Evolutionary conservation across 2,113 vertebrate species (phyloP), one percentile per base, ranked within the genome.

Genomic region (Phycodurus eques): DNA sequence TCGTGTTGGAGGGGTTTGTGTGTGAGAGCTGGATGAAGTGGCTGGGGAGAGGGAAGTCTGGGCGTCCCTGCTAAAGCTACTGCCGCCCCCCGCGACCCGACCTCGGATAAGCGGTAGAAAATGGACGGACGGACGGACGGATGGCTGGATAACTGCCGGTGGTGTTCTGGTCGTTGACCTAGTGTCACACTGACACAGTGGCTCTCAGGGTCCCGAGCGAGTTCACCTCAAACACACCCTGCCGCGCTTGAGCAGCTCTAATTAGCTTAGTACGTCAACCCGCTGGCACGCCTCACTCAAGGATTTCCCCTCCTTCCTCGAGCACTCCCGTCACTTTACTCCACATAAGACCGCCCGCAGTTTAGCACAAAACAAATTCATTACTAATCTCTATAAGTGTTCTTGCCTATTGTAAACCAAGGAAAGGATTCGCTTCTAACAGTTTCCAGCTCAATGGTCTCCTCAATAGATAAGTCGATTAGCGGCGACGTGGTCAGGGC

Each of bases 211-310:
- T n/a, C 46, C 78, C 59, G 71, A 72, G 70, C 35, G 68, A 1
- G 61, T 68, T 88, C 75, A 82, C 73, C 73, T 81, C 66, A 22
- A 59, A 73, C 68, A 61, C 75, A 66, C 42, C 44, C 27, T 6
- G 44, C 0, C 15, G 35, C 54, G 51, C 72, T 61, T 81, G 72
- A 71, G 70, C 78, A 51, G 31, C 47, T 1, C 70, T 89, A 89
- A 90, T 89, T 87, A 87, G 85, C 86, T 90, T 90, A 90, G 71
- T 71, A 64, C 84, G 67, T 64, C 80, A 75, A 86, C 86, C 80
- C 68, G 83, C 49, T 83, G 77, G 70, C 80, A 78, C 76, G 7
- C 43, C 71, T 33, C 49, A 63, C 76, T 84, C 51, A 12, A 43
- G 61, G n/a, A 19, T 17, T 63, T 56, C 71, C 46, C n/a, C 20